These are phyloP conservation scores for Agelastica alni DNA, from an alignment of 2,888 invertebrate species.

Conservation along the genomic window DNA sequence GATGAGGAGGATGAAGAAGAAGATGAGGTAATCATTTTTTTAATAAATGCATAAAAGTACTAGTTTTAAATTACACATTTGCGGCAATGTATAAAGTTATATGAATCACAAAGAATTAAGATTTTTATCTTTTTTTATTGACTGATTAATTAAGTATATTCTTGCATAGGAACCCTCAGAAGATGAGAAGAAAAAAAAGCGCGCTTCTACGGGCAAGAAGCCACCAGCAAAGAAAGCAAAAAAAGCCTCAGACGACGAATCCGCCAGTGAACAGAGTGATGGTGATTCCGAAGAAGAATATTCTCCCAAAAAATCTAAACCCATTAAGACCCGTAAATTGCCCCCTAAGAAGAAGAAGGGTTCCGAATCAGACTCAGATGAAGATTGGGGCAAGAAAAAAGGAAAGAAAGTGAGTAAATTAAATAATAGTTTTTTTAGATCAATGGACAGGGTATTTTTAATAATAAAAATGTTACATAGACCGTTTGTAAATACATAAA, in stretches of 20 bases:
- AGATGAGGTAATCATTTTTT: constrained; percentile 24
- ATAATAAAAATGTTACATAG: too few relatives aligned
- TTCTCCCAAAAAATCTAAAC: constrained; percentile 62
- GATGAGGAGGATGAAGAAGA: constrained; percentile 51
- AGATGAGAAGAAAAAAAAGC: constrained; percentile 63
- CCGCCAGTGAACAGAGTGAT: constrained; percentile 58
- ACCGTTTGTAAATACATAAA: too few relatives aligned
- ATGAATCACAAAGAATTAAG: too few relatives aligned
- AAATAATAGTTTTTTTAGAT: neutral
- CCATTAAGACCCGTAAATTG: constrained; percentile 61
- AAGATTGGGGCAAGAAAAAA: constrained; percentile 69
- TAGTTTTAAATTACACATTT: too few relatives aligned
- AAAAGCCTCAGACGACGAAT: constrained; percentile 59
- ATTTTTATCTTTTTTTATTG: too few relatives aligned
- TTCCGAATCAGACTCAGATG: constrained; percentile 70
- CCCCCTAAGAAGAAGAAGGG: constrained; percentile 68
- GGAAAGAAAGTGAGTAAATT: constrained; percentile 53
- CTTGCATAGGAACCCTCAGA: constrained; percentile 52
- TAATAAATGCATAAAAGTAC: neutral
- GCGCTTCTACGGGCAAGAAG: constrained; percentile 59
- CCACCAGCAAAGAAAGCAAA: constrained; percentile 60
- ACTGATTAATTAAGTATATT: constrained; percentile 16
- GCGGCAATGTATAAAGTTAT: too few relatives aligned
- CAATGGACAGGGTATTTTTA: too few relatives aligned
- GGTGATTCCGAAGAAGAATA: constrained; percentile 66